Evolutionary conservation across 2,888 invertebrate species (phyloP), one percentile per base, ranked within the genome.

Genomic region (Macropis europaea): DNA sequence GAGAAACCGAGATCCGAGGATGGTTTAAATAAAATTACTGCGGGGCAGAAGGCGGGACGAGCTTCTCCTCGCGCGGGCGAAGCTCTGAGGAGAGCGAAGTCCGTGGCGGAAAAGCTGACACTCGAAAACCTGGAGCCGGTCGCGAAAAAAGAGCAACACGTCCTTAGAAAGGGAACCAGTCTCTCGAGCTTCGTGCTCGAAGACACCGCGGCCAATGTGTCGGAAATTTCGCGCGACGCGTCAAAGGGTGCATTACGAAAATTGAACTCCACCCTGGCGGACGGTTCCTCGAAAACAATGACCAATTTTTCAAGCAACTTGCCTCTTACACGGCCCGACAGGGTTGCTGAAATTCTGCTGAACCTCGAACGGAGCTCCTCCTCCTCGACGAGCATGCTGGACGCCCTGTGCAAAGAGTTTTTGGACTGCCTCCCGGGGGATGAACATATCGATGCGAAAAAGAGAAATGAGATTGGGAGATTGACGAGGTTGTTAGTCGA

Each of bases 401-500:
- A 76, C 0, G 45, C 54, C n/a, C 62, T 89, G 15, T 73, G 74
- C 30, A 60, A 75, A 22, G 82, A 84, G 57, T 88, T 86, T 68
- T 64, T 76, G 19, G 71, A 73, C 66, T 50, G 54, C 47, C 19
- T 73, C 0, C 52, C 59, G 15, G 40, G 52, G 13, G 42, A 45
- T 28, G 30, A 24, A 0, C 24, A 64, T 11, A 26, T 24, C 3
- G 57, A 11, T n/a, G 22, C 32, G 1, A 54, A 28, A 22, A 82
- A 50, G 19, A 72, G 70, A 5, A 77, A 74, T n/a, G 79, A 74
- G 48, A 79, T 50, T 5, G 32, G 53, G 17, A 83, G 78, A 56
- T 77, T 89, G 57, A 76, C 86, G 32, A 82, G 84, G 62, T 77
- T 87, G 42, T 79, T 89, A 28, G 70, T 77, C 3, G 85, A 89